Base-by-base conservation (phyloP, 1,140 invertebrate species). In the Arctopsyche grandis region DNA sequence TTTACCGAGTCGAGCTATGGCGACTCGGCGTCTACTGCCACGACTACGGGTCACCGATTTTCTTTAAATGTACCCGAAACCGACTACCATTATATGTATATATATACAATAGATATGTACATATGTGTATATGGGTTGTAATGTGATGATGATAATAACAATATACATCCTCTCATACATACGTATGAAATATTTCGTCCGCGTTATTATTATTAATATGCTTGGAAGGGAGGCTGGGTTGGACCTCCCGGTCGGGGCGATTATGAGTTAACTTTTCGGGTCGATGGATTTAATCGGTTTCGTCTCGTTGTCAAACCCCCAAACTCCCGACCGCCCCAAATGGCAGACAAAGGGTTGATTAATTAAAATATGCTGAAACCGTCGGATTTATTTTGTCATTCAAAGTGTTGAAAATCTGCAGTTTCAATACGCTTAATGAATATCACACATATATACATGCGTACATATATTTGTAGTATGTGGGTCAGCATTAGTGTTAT, bases 41-140 rank as follows among this genome's bases (percentile, higher is more conserved):
- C 9, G 46, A 16, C 24, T 48, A 73, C 69, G 43, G 69, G 69
- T 48, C 69, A 73, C 69, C 46, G 69, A 73, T 73, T 73, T 73
- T 73, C 69, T 44, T 19, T 46, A 44, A 14, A 46, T n/a, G 46
- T 46, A 22, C 38, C 44, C 24, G 43, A 16, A 43, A 10, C 10
- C 69, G n/a, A 43, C 69, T n/a, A 22, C 21, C 7, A 5, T 4
- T 21, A 66, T 66, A n/a, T n/a, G n/a, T n/a, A n/a, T n/a, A n/a
- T n/a, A n/a, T n/a, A n/a, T n/a, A n/a, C n/a, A n/a, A n/a, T n/a
- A n/a, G n/a, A n/a, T n/a, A n/a, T n/a, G n/a, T n/a, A n/a, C n/a
- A n/a, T n/a, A n/a, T n/a, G n/a, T n/a, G n/a, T 38, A 26, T 5
- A 21, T 22, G 1, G 21, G 0, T 66, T 22, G 12, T 66, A 7